Evolutionary conservation across 2,888 invertebrate species (phyloP), one percentile per base, ranked within the genome.

Genomic region (Hydropsyche betteni): DNA sequence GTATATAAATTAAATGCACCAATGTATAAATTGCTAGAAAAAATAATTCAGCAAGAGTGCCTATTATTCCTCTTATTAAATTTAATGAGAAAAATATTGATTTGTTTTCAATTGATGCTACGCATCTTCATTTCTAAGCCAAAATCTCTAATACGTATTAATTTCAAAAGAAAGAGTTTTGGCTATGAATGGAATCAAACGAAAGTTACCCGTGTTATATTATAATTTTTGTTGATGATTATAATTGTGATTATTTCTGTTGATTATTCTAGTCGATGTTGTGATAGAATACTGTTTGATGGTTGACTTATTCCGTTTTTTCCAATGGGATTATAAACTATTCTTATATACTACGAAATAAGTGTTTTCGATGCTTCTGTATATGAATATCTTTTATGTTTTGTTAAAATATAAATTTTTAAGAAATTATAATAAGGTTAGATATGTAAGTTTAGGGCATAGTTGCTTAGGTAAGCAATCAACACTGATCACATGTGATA

Each of bases 401-500:
- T 69, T 58, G 68, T 74, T 74, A 69, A 52, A 38, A 24, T 53
- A 52, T 38, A 24, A 12, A 53, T 10, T 69, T 44, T 3, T 52
- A 53, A 71, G 33, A 68, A 68, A 38, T 44, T 68, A 74, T 55
- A 14, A 34, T 74, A 74, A 34, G 69, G 16, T 68, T 74, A 36
- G 16, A 33, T 70, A 34, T 69, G 34, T 16, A 44, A 36, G 14
- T 33, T 51, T 70, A 72, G 38, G 4, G 36, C 34, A 38, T 72
- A 55, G 36, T 36, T 72, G 38, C 61, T 72, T 70, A 70, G 53
- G 55, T 74, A 74, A 69, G 69, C 51, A 69, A 75, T 58, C 76
- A 72, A 76, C 78, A 71, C 73, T 74, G 58, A 75, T 72, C 53
- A 50, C 68, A 69, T 79, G 87, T 87, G 88, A 88, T 88, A 87